Percentiles rank a stretch among this genome's conserved stretches.
Conservation (phyloP, 2,888 invertebrate species). For the Tipula lateralis region DNA sequence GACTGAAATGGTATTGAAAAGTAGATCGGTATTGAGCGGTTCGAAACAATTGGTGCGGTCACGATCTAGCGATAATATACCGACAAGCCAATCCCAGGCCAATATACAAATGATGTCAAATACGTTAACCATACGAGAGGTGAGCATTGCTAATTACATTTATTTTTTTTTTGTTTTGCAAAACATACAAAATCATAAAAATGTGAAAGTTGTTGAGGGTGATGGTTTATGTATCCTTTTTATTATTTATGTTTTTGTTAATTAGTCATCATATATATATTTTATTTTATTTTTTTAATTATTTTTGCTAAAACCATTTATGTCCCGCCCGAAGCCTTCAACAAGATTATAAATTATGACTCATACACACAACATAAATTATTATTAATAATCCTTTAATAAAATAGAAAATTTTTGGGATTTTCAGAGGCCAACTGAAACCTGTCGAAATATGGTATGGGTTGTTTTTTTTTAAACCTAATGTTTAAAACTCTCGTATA, state of each 20-base stretch:
- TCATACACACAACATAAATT: not conserved
- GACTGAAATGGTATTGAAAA: conserved; percentile 91
- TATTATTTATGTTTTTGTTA: not conserved
- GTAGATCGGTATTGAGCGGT: conserved; percentile 72
- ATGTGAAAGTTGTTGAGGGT: not conserved
- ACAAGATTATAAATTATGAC: not conserved
- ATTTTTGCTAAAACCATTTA: conserved; percentile 2
- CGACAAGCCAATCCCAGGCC: conserved; percentile 87
- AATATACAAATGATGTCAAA: conserved; percentile 95
- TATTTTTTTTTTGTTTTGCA: not conserved
- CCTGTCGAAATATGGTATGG: conserved; percentile 51
- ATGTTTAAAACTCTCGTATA: not conserved
- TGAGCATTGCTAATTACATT: conserved; percentile 47
- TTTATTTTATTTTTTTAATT: not conserved
- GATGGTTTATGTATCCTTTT: not conserved
- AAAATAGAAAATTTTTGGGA: conserved; percentile 27
- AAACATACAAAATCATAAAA: not conserved
- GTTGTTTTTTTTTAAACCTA: conserved; percentile 31
- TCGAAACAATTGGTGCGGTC: conserved; percentile 73
- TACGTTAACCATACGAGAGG: conserved; percentile 89
- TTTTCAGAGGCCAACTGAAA: conserved; percentile 47
- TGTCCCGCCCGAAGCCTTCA: conserved; percentile 25
- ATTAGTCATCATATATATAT: not conserved
- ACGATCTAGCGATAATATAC: conserved; percentile 82
- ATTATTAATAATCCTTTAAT: not conserved